phyloP scores from a whole-genome alignment of 1,140 invertebrate genomes.

The Ceratina japonica region DNA sequence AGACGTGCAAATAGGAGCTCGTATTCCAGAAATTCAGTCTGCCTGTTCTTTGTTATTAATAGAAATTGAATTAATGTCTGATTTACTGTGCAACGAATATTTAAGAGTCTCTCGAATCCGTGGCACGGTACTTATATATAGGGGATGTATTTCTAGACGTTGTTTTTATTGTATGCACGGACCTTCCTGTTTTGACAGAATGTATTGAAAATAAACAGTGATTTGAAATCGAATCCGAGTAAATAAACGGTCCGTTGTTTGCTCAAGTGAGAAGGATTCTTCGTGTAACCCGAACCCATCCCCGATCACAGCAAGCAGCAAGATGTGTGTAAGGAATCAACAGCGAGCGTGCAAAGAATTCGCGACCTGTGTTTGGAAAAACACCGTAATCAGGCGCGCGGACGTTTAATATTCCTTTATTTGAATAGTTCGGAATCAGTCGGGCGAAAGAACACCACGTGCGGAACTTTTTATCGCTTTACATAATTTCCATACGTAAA shows the following conservation, averaged over 20 bases:
- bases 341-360: background rate
- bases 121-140: too few species aligned
- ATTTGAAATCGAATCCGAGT: constrained; percentile 48
- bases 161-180: constrained; percentile 26
- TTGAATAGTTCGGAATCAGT: too few species aligned
- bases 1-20: too few species aligned
- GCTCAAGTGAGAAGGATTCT: constrained; percentile 34
- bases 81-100: background rate
- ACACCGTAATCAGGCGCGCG: too few species aligned
- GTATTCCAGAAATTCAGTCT: too few species aligned
- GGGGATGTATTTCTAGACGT: constrained; percentile 6
- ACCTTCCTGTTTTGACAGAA: constrained; percentile 23
- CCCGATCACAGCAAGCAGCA: background rate
- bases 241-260: constrained; percentile 48
- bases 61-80: too few species aligned
- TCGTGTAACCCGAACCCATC: constrained; percentile 12
- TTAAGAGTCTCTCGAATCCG: background rate
- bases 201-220: constrained; percentile 45
- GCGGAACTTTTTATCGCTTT: background rate
- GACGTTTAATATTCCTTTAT: too few species aligned
- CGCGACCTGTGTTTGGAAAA: background rate
- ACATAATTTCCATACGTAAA: constrained; percentile 1
- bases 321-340: background rate
- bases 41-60: background rate
- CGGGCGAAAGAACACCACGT: too few species aligned